phyloP scores from a whole-genome alignment of 2,113 vertebrate genomes.

The western clawed frog (Xenopus tropicalis) region DNA sequence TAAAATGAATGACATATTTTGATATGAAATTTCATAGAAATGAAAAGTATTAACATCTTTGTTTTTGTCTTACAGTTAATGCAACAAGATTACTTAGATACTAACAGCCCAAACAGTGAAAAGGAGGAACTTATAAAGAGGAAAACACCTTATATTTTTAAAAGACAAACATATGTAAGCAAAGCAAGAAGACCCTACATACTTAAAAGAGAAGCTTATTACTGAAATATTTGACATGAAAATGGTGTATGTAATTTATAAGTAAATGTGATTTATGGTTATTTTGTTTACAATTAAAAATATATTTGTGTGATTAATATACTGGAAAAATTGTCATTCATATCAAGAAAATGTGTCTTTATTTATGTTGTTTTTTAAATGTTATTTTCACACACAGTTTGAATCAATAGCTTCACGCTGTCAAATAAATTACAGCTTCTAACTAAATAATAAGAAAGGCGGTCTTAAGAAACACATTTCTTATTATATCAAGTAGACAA shows the following conservation, averaged over 20 bases:
- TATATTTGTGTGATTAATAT: conserved; percentile 60
- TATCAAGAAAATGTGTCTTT: conserved; percentile 57
- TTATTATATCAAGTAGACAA: too few relatives aligned
- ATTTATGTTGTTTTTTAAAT: conserved; percentile 54
- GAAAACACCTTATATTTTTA: conserved; percentile 95
- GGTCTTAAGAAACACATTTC: too few relatives aligned
- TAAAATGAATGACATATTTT: too few relatives aligned
- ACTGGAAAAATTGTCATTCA: conserved; percentile 53
- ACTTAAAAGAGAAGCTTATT: conserved; percentile 81
- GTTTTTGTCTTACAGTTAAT: conserved; percentile 63
- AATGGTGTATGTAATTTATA: conserved; percentile 64
- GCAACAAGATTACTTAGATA: conserved; percentile 71
- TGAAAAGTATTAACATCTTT: too few relatives aligned
- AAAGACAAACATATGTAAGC: conserved; percentile 79
- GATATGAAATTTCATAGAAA: too few relatives aligned
- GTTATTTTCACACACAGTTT: too few relatives aligned
- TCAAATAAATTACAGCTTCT: too few relatives aligned
- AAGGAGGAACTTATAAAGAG: conserved; percentile 80
- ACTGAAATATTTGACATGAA: conserved; percentile 68
- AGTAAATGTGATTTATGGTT: conserved; percentile 64
- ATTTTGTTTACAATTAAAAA: conserved; percentile 59
- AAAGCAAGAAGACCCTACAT: conserved; percentile 94
- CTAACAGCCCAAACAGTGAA: conserved; percentile 67
- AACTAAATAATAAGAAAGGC: too few relatives aligned
- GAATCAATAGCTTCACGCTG: too few relatives aligned